Evolutionary conservation across 2,797 vertebrate species (phyloP).

Genomic region (Hippocampus kuda): DNA sequence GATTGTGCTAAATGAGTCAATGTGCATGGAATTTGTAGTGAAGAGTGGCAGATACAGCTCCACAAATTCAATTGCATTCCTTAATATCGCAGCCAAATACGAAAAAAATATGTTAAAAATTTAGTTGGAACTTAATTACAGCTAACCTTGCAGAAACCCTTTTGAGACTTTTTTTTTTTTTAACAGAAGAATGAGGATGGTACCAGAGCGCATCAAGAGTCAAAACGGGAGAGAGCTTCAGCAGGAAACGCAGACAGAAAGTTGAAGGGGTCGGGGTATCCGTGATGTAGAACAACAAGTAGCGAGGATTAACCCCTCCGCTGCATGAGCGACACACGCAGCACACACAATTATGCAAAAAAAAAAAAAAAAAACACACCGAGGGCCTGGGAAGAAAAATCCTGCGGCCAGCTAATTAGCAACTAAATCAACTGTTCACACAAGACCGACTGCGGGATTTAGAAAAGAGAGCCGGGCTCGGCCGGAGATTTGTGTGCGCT

Average conservation of each 20-base stretch:
- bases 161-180: too few species aligned
- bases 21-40: not conserved
- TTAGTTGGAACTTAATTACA: not conserved
- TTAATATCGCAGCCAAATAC: not conserved
- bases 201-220: not conserved
- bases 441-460: not conserved
- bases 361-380: constrained; percentile 19
- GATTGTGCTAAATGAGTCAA: not conserved
- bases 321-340: constrained; percentile 24
- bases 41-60: not conserved
- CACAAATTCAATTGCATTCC: not conserved
- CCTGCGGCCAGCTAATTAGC: constrained; percentile 63
- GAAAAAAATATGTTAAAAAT: not conserved
- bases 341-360: constrained; percentile 24
- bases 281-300: constrained; percentile 60
- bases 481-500: not conserved
- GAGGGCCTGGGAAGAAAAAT: constrained; percentile 46
- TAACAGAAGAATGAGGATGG: too few species aligned
- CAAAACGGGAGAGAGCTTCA: constrained; percentile 4
- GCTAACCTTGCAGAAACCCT: too few species aligned
- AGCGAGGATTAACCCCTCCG: constrained; percentile 54
- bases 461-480: not conserved
- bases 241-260: constrained; percentile 18
- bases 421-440: constrained; percentile 24
- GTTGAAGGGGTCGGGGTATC: constrained; percentile 21